Evolutionary conservation across 2,797 vertebrate genomes (phyloP).

Genomic region (Salmo trutta): DNA sequence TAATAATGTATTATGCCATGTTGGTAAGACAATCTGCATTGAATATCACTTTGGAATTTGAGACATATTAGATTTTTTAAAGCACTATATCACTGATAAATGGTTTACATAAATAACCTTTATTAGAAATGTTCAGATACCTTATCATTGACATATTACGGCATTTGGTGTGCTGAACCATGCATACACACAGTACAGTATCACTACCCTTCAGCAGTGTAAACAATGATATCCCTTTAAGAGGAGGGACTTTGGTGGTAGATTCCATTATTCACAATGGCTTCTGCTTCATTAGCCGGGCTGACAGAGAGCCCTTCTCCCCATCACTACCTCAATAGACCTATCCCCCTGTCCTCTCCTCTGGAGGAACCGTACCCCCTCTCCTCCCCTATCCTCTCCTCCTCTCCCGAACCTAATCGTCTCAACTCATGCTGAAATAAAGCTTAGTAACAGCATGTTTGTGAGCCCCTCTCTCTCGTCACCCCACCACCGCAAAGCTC

Average conservation of each 20-base stretch:
- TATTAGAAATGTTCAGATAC: constrained; percentile 31
- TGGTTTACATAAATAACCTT: constrained; percentile 6
- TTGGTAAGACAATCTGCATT: background rate
- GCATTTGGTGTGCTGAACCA: constrained; percentile 26
- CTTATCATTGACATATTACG: constrained; percentile 49
- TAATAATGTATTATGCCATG: background rate
- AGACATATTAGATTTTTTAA: no score
- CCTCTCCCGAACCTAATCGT: constrained; percentile 72
- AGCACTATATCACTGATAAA: background rate
- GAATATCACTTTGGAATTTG: background rate
- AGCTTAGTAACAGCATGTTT: constrained; percentile 79
- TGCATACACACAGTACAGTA: constrained; percentile 11
- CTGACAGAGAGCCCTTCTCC: constrained; percentile 71
- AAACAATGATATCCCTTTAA: constrained; percentile 74
- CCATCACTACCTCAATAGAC: constrained; percentile 79
- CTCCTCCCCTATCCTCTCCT: constrained; percentile 46
- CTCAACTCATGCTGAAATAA: constrained; percentile 78
- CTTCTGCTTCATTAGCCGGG: constrained; percentile 78
- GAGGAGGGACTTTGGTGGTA: constrained; percentile 66
- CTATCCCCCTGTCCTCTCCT: constrained; percentile 60
- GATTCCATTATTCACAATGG: constrained; percentile 73
- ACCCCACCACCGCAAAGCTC: constrained; percentile 40
- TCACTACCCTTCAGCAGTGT: constrained; percentile 33
- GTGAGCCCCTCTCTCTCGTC: constrained; percentile 58
- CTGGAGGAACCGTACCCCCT: constrained; percentile 55